These are phyloP conservation scores for Lordiphosa collinella DNA, from an alignment of 1,140 invertebrate genomes.

Conservation along the genomic window DNA sequence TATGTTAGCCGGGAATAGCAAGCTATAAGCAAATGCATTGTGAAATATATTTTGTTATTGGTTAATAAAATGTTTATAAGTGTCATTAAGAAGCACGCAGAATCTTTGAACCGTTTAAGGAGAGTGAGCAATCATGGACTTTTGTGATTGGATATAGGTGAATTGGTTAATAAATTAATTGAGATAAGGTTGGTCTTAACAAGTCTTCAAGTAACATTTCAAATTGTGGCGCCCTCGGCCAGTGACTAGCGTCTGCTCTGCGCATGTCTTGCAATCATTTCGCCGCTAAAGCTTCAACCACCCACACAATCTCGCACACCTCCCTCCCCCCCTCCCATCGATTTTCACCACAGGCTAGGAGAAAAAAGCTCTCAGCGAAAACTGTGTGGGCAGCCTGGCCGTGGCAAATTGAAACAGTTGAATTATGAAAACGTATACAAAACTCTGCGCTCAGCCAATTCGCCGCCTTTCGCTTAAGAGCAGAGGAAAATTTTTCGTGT, in stretches of 20 bases:
- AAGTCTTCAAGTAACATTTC: slow-evolving; percentile 5
- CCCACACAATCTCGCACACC: slow-evolving; percentile 25
- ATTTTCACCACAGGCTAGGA: slow-evolving; percentile 55
- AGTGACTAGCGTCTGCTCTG: slow-evolving; percentile 13
- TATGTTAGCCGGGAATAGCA: slow-evolving; percentile 81
- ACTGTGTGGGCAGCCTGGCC: slow-evolving; percentile 35
- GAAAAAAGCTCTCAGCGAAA: slow-evolving; percentile 5
- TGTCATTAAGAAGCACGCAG: neutral
- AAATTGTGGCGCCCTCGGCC: slow-evolving; percentile 5
- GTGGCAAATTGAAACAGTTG: slow-evolving; percentile 52
- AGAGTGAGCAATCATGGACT: too few species aligned
- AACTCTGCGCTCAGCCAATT: slow-evolving; percentile 59
- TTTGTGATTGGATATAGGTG: too few species aligned
- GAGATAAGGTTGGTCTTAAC: neutral
- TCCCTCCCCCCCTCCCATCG: slow-evolving; percentile 37
- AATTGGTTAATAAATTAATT: slow-evolving; percentile 1
- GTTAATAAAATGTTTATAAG: slow-evolving; percentile 32
- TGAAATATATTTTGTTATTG: slow-evolving; percentile 13
- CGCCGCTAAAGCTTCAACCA: slow-evolving; percentile 34
- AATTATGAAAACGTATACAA: slow-evolving; percentile 71
- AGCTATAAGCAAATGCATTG: slow-evolving; percentile 76
- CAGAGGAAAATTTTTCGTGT: slow-evolving; percentile 39
- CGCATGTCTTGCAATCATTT: slow-evolving; percentile 30
- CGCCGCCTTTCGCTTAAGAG: slow-evolving; percentile 36
- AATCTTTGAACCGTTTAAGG: slow-evolving; percentile 18